Conservation (phyloP, 2,888 invertebrate species). For the Melinopterus prodromus region DNA sequence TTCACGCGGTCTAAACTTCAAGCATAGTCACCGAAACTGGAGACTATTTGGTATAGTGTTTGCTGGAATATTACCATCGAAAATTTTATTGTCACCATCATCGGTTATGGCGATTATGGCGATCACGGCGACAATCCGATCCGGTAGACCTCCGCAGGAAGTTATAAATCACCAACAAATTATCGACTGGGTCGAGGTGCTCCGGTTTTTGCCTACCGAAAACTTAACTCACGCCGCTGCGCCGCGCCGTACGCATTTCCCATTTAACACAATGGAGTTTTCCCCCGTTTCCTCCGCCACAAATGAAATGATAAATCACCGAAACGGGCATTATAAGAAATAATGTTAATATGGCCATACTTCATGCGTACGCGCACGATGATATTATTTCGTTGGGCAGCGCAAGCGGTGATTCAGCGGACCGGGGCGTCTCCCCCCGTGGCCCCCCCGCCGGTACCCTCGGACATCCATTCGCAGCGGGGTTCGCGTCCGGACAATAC, state of each 20-base stretch:
- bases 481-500: slow-evolving; percentile 57
- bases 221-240: neutral
- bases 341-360: slow-evolving; percentile 36
- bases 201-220: neutral
- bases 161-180: neutral
- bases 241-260: neutral
- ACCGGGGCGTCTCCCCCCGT: slow-evolving; percentile 43
- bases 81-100: neutral
- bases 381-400: slow-evolving; percentile 36
- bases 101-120: neutral
- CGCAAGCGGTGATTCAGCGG: slow-evolving; percentile 47
- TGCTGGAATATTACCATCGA: too few relatives aligned
- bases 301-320: slow-evolving; percentile 38
- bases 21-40: too few relatives aligned
- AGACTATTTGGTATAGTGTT: too few relatives aligned
- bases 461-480: slow-evolving; percentile 56
- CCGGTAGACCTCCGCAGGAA: neutral
- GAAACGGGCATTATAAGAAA: slow-evolving; percentile 35
- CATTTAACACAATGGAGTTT: neutral
- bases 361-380: slow-evolving; percentile 26
- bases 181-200: neutral
- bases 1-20: too few relatives aligned
- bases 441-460: slow-evolving; percentile 36
- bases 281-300: slow-evolving; percentile 30
- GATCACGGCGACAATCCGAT: neutral